These are phyloP conservation scores for Drosophila robusta DNA, from an alignment of 2,888 invertebrate species.

Conservation along the genomic window DNA sequence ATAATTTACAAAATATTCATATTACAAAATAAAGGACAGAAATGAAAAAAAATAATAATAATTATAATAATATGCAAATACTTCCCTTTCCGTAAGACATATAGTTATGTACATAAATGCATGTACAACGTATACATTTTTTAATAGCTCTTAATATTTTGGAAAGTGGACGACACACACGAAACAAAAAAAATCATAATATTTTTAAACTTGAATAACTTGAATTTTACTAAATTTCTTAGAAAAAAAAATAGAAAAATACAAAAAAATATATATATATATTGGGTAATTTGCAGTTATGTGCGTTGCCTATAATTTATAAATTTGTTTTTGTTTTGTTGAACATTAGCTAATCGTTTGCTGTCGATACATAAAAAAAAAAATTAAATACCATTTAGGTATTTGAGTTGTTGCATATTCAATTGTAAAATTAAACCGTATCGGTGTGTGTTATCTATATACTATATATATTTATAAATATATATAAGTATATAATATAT, in stretches of 20 bases:
- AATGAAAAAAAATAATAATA: slow-evolving; percentile 12
- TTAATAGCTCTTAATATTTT: not conserved
- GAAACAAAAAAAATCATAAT: slow-evolving; percentile 22
- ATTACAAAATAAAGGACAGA: slow-evolving; percentile 48
- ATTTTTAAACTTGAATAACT: slow-evolving; percentile 24
- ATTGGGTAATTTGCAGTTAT: slow-evolving; percentile 47
- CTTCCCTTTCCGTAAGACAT: slow-evolving; percentile 16
- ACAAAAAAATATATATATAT: slow-evolving; percentile 12
- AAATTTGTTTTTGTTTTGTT: slow-evolving; percentile 43
- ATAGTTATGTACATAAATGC: slow-evolving; percentile 24
- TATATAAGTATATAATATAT: slow-evolving; percentile 13
- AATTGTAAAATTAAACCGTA: slow-evolving; percentile 57
- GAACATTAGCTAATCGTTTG: slow-evolving; percentile 56
- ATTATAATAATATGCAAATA: slow-evolving; percentile 22
- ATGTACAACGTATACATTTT: slow-evolving; percentile 20
- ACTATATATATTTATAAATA: slow-evolving; percentile 44
- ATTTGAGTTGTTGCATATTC: slow-evolving; percentile 51
- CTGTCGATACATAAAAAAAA: slow-evolving; percentile 52
- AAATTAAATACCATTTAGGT: slow-evolving; percentile 39
- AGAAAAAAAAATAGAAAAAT: slow-evolving; percentile 32
- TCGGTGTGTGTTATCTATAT: slow-evolving; percentile 44
- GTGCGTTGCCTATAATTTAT: slow-evolving; percentile 58
- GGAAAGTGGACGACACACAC: slow-evolving; percentile 26
- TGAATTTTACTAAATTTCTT: slow-evolving; percentile 60
- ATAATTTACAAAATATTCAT: slow-evolving; percentile 50